Percentiles rank a stretch among this genome's conserved stretches.
Evolutionary conservation across 2,888 invertebrate genomes (phyloP).

Genomic region (Dynastes grantii): DNA sequence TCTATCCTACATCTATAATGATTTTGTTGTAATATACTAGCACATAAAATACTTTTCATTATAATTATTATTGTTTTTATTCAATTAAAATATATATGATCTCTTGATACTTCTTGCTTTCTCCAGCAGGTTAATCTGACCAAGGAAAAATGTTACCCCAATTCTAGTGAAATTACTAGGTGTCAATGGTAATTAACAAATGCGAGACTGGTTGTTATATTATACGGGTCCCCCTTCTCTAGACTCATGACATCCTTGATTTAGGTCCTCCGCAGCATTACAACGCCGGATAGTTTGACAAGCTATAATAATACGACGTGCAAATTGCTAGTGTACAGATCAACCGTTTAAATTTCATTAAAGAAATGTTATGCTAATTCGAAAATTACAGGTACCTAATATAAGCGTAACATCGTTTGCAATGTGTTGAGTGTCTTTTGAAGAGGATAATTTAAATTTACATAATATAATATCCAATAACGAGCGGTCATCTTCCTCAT

Average conservation of each 20-base stretch:
- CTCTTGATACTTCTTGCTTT: no score
- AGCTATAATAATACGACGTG: slow-evolving; percentile 50
- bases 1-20: no score
- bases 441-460: slow-evolving; percentile 10
- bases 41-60: no score
- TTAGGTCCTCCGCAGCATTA: slow-evolving; percentile 53
- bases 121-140: no score
- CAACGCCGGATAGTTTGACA: slow-evolving; percentile 52
- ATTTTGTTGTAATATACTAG: no score
- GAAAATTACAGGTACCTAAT: slow-evolving; percentile 40
- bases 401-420: slow-evolving; percentile 2
- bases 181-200: slow-evolving; percentile 52
- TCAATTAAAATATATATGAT: no score
- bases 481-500: no score
- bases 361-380: slow-evolving; percentile 36
- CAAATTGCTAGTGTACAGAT: slow-evolving; percentile 53
- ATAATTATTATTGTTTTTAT: no score
- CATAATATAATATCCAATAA: not conserved
- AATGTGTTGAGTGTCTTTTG: not conserved
- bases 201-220: slow-evolving; percentile 46
- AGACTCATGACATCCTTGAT: slow-evolving; percentile 53
- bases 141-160: slow-evolving; percentile 1
- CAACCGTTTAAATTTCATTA: slow-evolving; percentile 51
- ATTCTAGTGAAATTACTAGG: slow-evolving; percentile 51
- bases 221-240: slow-evolving; percentile 42